Evolutionary conservation across 92 coral and sea anemone species (phyloP), one percentile per base, ranked within the genome.

Genomic region (Porites cylindrica): DNA sequence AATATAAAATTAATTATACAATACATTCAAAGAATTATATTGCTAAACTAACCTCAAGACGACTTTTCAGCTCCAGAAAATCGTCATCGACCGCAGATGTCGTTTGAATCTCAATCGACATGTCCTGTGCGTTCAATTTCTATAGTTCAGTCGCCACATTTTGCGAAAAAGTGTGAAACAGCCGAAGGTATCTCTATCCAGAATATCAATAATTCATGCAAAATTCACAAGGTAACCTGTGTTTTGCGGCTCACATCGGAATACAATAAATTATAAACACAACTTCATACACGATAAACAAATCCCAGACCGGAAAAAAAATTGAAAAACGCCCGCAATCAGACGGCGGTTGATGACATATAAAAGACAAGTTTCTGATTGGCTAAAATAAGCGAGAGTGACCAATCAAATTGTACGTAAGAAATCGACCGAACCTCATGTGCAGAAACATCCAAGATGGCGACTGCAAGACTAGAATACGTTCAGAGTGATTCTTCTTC

Each of bases 401-500:
- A 72, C 91, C 95, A 92, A 92, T 90, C 91, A 89, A 43, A 75
- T 43, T 16, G 12, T 71, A 9, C 23, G 70, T 17, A 43, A 13
- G 54, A 84, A 74, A 17, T 23, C 73, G 32, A 65, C 47, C 66
- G 59, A 54, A 71, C 26, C 77, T 72, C 82, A 74, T 59, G 82
- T 62, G 80, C n/a, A 21, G 6, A 4, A n/a, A 67, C 74, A 60
- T 79, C 86, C 87, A 91, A 92, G 64, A 92, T 92, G 95, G 95
- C 95, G 95, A 83, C 95, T 60, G 93, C 95, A 26, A 86, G 61
- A 85, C 83, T 92, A 51, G 89, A 89, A 19, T 92, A 90, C 74
- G 91, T 85, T 1, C 79, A 79, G 7, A 61, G 72, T 12, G 95
- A 82, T 80, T 62, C 92, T 11, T 62, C 92, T 11, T 75, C 83